Base-by-base conservation (phyloP, 2,888 invertebrate species). In the Trisateles emortualis region DNA sequence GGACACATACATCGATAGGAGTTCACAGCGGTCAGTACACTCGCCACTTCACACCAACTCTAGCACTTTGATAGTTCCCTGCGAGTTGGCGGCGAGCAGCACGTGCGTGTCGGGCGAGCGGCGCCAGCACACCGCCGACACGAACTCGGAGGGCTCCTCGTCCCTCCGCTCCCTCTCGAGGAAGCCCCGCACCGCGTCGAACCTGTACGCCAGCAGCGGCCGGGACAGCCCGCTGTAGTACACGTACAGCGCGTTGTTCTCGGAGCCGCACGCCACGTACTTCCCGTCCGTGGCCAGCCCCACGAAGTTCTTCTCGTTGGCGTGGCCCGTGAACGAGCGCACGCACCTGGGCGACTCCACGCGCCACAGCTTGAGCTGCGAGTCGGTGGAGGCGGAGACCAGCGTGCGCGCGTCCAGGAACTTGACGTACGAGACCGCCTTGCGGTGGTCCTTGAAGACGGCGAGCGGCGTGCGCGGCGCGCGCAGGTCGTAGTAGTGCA, bases 241-340 rank as follows among this genome's bases (percentile, higher is more conserved):
- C 43, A 99, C 95, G 82, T 97, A 98, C 3, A 98, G 92, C 0
- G 98, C 96, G 87, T 99, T 99, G 83, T 98, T 98, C 89, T 99
- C 98, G 2, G 98, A 98, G 48, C 98, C 98, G 87, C 98, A 98
- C 0, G 98, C 98, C 22, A 99, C 95, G 84, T 98, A 98, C n/a
- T 61, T 64, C 2, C 87, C 98, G 96, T 98, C 97, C 0, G 98
- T 98, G 0, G 98, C 97, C 41, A 99, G 90, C 0, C 98, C 98
- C 1, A 99, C 98, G 88, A 99, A 99, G 87, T 98, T 98, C 87
- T 98, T 98, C 89, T 98, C 98, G 84, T 99, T 99, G 4, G 96
- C 95, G 88, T 99, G 98, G 0, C 98, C 98, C 11, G 96, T 95
- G 88, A 98, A 98, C 0, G 98, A 97, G 17, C 97, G 94, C 51